Base-by-base conservation (phyloP, 2,797 vertebrate species). In the Platyrinchus mystaceus region DNA sequence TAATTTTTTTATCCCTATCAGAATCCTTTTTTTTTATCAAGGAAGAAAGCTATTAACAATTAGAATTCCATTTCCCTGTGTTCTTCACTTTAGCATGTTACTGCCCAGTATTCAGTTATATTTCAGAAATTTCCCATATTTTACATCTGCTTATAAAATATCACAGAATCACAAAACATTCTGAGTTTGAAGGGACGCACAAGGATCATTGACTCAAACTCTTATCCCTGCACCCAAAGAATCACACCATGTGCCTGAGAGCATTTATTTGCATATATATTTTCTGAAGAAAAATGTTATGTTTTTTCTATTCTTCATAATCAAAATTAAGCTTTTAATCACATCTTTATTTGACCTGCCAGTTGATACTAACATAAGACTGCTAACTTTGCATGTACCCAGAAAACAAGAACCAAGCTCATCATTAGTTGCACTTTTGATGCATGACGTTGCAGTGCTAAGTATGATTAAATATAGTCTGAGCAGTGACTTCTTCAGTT, bases 391-490 rank as follows among this genome's bases (percentile, higher is more conserved):
- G 28, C n/a, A 46, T 12, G 11, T 32, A 85, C 32, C 46, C 76
- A 84, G 46, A 39, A 94, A 90, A 97, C 56, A 46, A 83, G 56
- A 94, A 69, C 20, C 4, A 24, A 66, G n/a, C 16, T 74, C 59
- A 96, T 46, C 70, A 62, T 64, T 94, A 94, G 69, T 60, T 89
- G 71, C 41, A 94, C 39, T 86, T 95, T 41, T 89, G 78, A 96
- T 8, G 19, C 26, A 39, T 27, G 68, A 90, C 73, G 82, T 62
- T 69, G 36, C 36, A 56, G 60, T 81, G 67, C 46, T 87, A 91
- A 95, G 50, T 67, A 74, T 37, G 41, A 95, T 90, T 90, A 97
- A 96, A 90, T 58, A 76, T 13, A 91, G 30, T 50, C 77, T 55
- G 74, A 82, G n/a, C 47, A 84, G 18, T 80, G 78, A 96, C 64